Conservation (phyloP, 2,113 vertebrate genomes). For the Tyrannus savana region DNA sequence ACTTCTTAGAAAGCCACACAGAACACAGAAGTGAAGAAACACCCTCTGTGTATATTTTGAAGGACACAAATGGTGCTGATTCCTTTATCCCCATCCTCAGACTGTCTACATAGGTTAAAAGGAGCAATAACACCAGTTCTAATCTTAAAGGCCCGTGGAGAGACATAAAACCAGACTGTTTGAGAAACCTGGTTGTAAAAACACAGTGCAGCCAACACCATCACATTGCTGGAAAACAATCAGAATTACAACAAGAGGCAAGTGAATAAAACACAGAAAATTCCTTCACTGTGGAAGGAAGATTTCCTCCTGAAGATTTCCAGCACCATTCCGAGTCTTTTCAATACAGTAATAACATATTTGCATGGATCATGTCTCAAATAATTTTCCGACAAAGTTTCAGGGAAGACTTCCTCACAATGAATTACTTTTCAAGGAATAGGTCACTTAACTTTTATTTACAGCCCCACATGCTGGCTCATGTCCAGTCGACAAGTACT, state of each 20-base stretch:
- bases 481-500: neutral
- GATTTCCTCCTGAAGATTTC: neutral
- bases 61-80: slow-evolving; percentile 20
- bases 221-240: slow-evolving; percentile 29
- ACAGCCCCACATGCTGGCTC: neutral
- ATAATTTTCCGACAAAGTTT: neutral
- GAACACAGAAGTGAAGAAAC: neutral
- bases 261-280: slow-evolving; percentile 51
- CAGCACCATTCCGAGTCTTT: neutral
- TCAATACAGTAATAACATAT: neutral
- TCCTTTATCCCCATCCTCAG: slow-evolving; percentile 40
- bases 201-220: slow-evolving; percentile 49
- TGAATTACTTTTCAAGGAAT: neutral
- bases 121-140: slow-evolving; percentile 57
- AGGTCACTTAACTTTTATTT: neutral
- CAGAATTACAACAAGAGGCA: slow-evolving; percentile 33
- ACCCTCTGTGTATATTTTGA: neutral
- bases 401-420: neutral
- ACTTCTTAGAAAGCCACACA: neutral
- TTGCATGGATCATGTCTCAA: neutral
- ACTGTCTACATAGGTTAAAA: slow-evolving; percentile 35
- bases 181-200: slow-evolving; percentile 57
- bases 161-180: slow-evolving; percentile 55
- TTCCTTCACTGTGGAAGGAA: neutral
- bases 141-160: slow-evolving; percentile 57